Evolutionary conservation across 2,113 vertebrate genomes (phyloP).

Genomic region (Pelusios castaneus): DNA sequence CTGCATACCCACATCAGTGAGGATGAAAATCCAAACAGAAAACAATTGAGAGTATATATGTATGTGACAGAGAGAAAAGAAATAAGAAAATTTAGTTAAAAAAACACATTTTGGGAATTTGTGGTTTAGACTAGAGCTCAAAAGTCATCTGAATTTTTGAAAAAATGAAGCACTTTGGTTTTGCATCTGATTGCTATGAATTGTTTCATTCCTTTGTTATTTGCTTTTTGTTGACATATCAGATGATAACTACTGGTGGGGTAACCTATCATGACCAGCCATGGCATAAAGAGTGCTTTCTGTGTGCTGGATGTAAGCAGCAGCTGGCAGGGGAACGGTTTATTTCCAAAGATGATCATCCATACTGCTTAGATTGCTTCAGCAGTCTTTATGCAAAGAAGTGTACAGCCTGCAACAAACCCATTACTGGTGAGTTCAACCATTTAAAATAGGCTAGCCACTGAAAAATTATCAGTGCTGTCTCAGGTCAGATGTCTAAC

Average conservation of each 20-base stretch:
- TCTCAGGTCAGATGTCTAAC: not conserved
- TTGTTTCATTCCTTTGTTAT: not conserved
- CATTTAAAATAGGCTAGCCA: not conserved
- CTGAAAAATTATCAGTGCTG: not conserved
- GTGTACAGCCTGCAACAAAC: conserved; percentile 76
- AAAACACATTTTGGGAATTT: not conserved
- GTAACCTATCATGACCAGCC: conserved; percentile 75
- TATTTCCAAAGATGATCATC: conserved; percentile 77
- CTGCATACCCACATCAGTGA: not conserved
- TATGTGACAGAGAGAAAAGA: not conserved
- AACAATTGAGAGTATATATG: accelerated
- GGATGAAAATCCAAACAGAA: not conserved
- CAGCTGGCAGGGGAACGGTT: conserved; percentile 77
- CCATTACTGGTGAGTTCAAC: conserved; percentile 76
- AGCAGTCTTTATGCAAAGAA: conserved; percentile 73
- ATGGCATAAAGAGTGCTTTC: conserved; percentile 84
- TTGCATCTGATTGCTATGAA: not conserved
- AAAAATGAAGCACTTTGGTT: not conserved
- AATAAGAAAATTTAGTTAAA: not conserved
- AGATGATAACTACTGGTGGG: conserved; percentile 79
- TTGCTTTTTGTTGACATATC: conserved; percentile 15
- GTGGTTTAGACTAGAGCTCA: not conserved
- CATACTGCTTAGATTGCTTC: conserved; percentile 83
- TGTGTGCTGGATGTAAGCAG: conserved; percentile 78
- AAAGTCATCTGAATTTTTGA: not conserved